Evolutionary conservation across 1,140 invertebrate species (phyloP), one percentile per base, ranked within the genome.

Genomic region (Formica selysi): DNA sequence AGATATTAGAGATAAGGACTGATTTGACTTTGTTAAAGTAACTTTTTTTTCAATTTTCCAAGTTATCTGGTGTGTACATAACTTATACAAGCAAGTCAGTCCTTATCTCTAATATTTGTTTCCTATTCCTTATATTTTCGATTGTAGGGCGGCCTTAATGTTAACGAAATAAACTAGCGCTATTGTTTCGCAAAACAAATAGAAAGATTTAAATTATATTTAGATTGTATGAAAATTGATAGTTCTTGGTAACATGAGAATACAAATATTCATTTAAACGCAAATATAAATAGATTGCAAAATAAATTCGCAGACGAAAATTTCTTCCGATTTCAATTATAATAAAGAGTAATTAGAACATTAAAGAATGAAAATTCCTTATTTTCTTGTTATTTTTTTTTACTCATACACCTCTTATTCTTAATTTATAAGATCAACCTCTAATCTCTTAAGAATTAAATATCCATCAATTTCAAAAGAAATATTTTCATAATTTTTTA

Each of bases 401-500:
- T 68, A 65, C 3, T 6, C 1, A 54, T 13, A 19, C 6, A 8
- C 0, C 16, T 29, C 2, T 74, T 22, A n/a, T 57, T 59, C 13
- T 59, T 22, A 59, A 48, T 48, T 48, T 48, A 11, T 48, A 48
- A 74, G 7, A 44, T 44, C 6, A 68, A 6, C 3, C 11, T 68
- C 22, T 41, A 13, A 38, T 59, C 16, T 54, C 44, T 44, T n/a
- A 10, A 51, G 3, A 13, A 2, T 41, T 4, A 26, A 38, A 7
- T n/a, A 19, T 10, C 4, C 16, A 32, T 32, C 2, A 41, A 76
- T 36, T 74, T 61, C 22, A 59, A 59, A 26, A 57, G 19, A 19
- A 67, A 59, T 29, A 32, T 74, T 73, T 73, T 71, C n/a, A 32
- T 38, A 51, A 51, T 51, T 51, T 51, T 64, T n/a, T 76, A n/a